Percentiles rank a stretch among this genome's conserved stretches.
phyloP scores from a whole-genome alignment of 2,888 invertebrate genomes.

The Cheilosia vulpina region DNA sequence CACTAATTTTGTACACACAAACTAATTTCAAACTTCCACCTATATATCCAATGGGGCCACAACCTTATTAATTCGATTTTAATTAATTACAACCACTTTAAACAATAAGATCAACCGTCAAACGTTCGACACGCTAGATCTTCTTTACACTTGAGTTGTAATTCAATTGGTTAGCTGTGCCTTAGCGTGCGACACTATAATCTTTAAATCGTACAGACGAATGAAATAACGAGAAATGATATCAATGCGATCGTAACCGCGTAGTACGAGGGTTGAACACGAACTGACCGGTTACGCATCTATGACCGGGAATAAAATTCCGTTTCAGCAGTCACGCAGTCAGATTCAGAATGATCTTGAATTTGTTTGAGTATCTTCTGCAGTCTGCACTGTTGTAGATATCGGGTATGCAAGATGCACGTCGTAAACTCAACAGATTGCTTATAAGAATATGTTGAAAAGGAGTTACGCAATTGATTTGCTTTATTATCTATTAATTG shows the following conservation, averaged over 20 bases:
- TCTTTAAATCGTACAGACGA: background rate
- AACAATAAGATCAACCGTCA: slow-evolving; percentile 18
- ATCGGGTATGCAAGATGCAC: too few species aligned
- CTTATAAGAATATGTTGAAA: too few species aligned
- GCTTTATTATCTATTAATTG: too few species aligned
- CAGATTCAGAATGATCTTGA: slow-evolving; percentile 39
- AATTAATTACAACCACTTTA: slow-evolving; percentile 45
- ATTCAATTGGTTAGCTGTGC: slow-evolving; percentile 42
- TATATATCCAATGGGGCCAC: slow-evolving; percentile 27
- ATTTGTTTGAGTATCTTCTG: slow-evolving; percentile 16
- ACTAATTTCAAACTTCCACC: slow-evolving; percentile 3
- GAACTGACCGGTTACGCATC: slow-evolving; percentile 49
- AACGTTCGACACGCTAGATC: slow-evolving; percentile 24
- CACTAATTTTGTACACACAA: background rate
- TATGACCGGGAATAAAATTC: slow-evolving; percentile 19
- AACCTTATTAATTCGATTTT: slow-evolving; percentile 49
- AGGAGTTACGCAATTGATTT: too few species aligned
- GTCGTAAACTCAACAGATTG: too few species aligned
- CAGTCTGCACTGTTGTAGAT: background rate
- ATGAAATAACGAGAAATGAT: slow-evolving; percentile 1
- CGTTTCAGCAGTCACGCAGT: slow-evolving; percentile 25
- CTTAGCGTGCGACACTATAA: slow-evolving; percentile 30
- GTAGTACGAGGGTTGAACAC: slow-evolving; percentile 48
- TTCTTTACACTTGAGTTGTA: slow-evolving; percentile 13
- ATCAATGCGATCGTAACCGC: slow-evolving; percentile 32